Base-by-base conservation (phyloP, 2,797 vertebrate species). In the Sternotherus odoratus region DNA sequence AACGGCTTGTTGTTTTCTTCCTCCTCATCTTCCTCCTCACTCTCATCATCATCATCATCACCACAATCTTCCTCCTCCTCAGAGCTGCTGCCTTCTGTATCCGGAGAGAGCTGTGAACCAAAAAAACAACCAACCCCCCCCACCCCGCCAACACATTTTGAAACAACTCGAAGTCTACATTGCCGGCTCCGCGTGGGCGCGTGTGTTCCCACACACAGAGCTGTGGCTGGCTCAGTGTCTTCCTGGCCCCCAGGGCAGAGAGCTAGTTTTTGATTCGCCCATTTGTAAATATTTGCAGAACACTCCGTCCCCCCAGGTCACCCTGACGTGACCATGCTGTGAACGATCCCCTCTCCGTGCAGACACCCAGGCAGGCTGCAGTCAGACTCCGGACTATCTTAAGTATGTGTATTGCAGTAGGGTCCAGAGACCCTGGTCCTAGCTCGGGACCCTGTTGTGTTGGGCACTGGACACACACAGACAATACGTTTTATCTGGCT, bases 1-100 rank as follows among this genome's bases (percentile, higher is more conserved):
- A 99, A 97, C 11, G 99, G 99, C 94, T 99, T 98, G 0, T 99
- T 99, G 0, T 94, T 96, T 51, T 98, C 97, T 15, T 95, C 98
- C 17, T 97, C 98, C 0, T 98, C 98, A 1, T 97, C 98, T 0
- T 97, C 97, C 0, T 97, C 98, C 0, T 98, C 96, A 1, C 96
- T 97, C 1, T 97, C 80, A 0, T 97, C 69, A 0, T 98, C 92
- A 0, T 98, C 98, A 1, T 97, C 80, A 0, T 97, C 69, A 0
- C 97, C 92, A 0, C 98, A 98, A 1, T 98, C 98, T 1, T 98
- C 98, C 1, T 97, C 86, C 0, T 94, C 96, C 2, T 86, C 94
- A 1, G 96, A 96, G 86, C 95, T 93, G 94, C 95, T 95, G 46
- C 86, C 88, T 7, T 92, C 93, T 77, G 93, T 96, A 21, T 39